phyloP scores from a whole-genome alignment of 1,140 invertebrate genomes.

The Trichonephila clavata region DNA sequence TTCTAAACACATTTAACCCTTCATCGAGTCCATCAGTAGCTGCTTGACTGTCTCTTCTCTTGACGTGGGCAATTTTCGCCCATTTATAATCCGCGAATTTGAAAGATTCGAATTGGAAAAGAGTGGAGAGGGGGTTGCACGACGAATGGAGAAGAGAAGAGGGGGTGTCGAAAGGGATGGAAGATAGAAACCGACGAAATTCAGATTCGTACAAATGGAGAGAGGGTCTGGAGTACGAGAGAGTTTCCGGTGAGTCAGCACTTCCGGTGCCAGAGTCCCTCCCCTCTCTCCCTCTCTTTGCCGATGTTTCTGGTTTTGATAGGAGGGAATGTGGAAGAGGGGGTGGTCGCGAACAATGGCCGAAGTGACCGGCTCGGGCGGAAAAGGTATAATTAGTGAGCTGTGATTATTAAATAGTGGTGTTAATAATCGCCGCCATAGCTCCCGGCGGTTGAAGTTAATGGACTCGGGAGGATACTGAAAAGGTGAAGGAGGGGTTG shows the following conservation, averaged over 20 bases:
- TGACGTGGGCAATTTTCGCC: not conserved
- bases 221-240: slow-evolving; percentile 37
- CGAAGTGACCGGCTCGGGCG: slow-evolving; percentile 28
- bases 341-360: not conserved
- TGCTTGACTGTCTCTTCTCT: not conserved
- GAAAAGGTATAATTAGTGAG: slow-evolving; percentile 54
- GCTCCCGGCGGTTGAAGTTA: slow-evolving; percentile 34
- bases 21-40: not conserved
- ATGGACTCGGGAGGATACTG: slow-evolving; percentile 38
- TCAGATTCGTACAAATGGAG: slow-evolving; percentile 42
- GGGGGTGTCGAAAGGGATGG: not conserved
- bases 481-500: slow-evolving; percentile 17
- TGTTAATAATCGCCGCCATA: slow-evolving; percentile 45
- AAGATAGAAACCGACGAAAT: slow-evolving; percentile 22
- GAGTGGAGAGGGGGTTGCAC: not conserved
- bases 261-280: slow-evolving; percentile 34
- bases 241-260: slow-evolving; percentile 61
- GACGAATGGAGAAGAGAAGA: not conserved
- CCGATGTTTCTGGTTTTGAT: slow-evolving; percentile 35
- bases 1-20: not conserved
- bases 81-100: slow-evolving; percentile 14
- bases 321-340: not conserved
- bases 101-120: slow-evolving; percentile 27
- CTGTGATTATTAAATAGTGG: slow-evolving; percentile 58
- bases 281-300: not conserved